These are phyloP conservation scores for Chlorodrepanis virens DNA, from an alignment of 2,113 vertebrate species.

Conservation along the genomic window DNA sequence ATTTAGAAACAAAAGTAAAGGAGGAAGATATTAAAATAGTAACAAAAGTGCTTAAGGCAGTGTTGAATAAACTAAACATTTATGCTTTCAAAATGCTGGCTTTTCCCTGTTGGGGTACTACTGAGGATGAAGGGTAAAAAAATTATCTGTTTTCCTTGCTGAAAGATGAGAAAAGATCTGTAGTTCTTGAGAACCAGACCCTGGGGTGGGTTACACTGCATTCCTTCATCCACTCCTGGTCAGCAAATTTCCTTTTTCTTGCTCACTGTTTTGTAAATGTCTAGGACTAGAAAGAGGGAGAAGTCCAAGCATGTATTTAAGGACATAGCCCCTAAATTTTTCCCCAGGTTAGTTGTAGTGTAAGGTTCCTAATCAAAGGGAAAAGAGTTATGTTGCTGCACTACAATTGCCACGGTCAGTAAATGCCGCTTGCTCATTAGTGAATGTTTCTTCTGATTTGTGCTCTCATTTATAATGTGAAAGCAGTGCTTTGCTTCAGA, in stretches of 20 bases:
- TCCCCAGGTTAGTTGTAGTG: not conserved
- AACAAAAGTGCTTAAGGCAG: not conserved
- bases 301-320: not conserved
- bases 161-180: not conserved
- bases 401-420: not conserved
- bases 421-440: constrained; percentile 23
- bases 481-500: not conserved
- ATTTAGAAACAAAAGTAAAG: not conserved
- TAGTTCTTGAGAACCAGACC: not conserved
- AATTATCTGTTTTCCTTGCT: not conserved
- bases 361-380: not conserved
- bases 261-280: not conserved
- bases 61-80: not conserved
- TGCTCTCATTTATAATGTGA: constrained; percentile 10
- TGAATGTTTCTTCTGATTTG: not conserved
- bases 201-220: fast-evolving
- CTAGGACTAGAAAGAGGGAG: not conserved
- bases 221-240: not conserved
- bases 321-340: not conserved
- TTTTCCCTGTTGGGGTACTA: not conserved
- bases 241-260: not conserved
- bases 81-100: not conserved
- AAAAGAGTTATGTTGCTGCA: not conserved
- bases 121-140: not conserved
- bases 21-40: not conserved